Base-by-base conservation (phyloP, 2,888 invertebrate genomes). In the Epistrophe grossulariae region DNA sequence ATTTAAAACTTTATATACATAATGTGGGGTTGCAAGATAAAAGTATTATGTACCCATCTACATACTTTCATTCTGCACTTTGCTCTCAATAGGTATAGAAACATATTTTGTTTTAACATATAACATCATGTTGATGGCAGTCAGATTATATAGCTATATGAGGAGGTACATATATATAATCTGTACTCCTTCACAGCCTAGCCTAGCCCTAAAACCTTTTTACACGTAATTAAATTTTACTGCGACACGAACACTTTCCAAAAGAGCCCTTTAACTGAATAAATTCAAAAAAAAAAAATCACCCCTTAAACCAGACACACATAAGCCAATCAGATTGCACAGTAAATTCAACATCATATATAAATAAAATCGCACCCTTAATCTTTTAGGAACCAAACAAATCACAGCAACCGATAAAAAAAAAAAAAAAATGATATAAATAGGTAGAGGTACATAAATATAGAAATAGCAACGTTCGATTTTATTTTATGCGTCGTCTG, bases 281-380 rank as follows among this genome's bases (percentile, higher is more conserved):
- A 60, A 60, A 19, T 60, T 60, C 15, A 28, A 31, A n/a, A 45
- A 48, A 19, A 66, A 45, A 66, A 50, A 38, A 38, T 50, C 68
- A 50, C 48, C 50, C 68, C 50, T 50, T 38, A 43, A 10, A 55
- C 35, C 9, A 19, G 4, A 38, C 13, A 43, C 24, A 19, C 9
- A 62, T 1, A 35, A 73, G 43, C 84, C 84, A 85, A 85, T 85
- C 81, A 50, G 81, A 78, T 70, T 55, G 62, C 70, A 15, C 40
- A 57, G 83, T 73, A 40, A 28, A 64, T 73, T 66, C 48, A 15
- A 64, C n/a, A n/a, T n/a, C n/a, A n/a, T n/a, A 64, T 40, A 59
- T 35, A 59, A 40, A 68, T 40, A 64, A 19, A 70, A 73, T 57
- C 43, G 81, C 81, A 73, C 81, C 81, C 77, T 78, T 31, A 35